Base-by-base conservation (phyloP, 2,888 invertebrate species). In the Lasioglossum malachurum region DNA sequence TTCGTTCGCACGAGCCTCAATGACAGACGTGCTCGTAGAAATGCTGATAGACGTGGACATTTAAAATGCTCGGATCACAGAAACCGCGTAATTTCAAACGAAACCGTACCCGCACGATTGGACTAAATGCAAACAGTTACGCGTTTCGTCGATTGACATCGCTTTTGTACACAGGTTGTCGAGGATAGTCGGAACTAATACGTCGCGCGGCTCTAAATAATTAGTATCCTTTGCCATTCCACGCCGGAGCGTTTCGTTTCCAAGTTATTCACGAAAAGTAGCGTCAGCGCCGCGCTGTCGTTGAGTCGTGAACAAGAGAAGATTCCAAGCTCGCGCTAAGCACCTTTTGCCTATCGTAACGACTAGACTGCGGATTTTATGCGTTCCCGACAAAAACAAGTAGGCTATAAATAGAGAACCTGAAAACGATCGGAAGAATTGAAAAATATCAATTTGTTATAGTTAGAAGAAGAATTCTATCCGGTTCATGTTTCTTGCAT, bases 101-200 rank as follows among this genome's bases (percentile, higher is more conserved):
- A 67, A 35, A 35, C 23, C 19, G 7, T 23, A 67, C 19, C 35
- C 12, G 69, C 12, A n/a, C 12, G 69, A n/a, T n/a, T 1, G 41
- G 7, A 23, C 23, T 7, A 38, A 71, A n/a, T 71, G 41, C 41
- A 71, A 71, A 38, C 23, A 71, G 41, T 71, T 38, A n/a, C 35
- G n/a, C 67, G 64, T 38, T n/a, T 14, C 38, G 38, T 71, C n/a
- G 41, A 71, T 71, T n/a, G 71, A 38, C n/a, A 71, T 71, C 41
- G 23, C 41, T 41, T 41, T 71, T 71, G 38, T 71, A 71, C 71
- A 41, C 71, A 14, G 38, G 23, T 38, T 41, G 71, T 41, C 5
- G 71, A 7, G 41, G 14, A 71, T 3, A 69, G 38, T 69, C 35
- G 23, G 14, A 23, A n/a, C 12, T 10, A 23, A 23, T 3, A 23